Evolutionary conservation across 2,797 vertebrate genomes (phyloP), one percentile per base, ranked within the genome.

Genomic region (Denticeps clupeoides): DNA sequence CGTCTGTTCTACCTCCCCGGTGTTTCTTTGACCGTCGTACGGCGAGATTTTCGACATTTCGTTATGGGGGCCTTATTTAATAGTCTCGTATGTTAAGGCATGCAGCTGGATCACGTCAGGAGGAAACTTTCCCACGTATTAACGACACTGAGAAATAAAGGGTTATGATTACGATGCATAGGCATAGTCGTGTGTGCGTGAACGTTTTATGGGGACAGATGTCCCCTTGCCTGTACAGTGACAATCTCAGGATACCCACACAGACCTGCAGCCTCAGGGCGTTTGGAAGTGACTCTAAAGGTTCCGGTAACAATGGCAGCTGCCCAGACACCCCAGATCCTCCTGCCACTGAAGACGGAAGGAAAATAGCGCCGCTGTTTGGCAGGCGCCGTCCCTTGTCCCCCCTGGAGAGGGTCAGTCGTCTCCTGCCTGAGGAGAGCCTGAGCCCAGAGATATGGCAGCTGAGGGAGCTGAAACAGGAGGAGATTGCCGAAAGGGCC

Each of bases 401-500:
- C 10, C 85, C 87, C 0, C 61, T 89, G 50, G 84, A 88, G 58
- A 80, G 87, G 64, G 48, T 89, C 52, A 87, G 79, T 25, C 57
- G 60, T 24, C 58, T 88, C 45, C 51, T 90, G 13, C 80, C 83
- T 4, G 59, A 60, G 50, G 78, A 84, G 0, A 49, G 55, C 4
- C 49, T 87, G 58, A 81, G 69, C 23, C 58, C 71, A 0, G 86
- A 87, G 50, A 70, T 87, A 44, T 51, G 52, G 63, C 73, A 78
- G 51, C 59, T 88, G 31, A 73, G 75, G 50, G 64, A 62, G 19
- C 51, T 52, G 15, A 47, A 35, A 41, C 48, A 42, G 29, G 51
- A 52, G 4, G 57, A 55, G 13, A 59, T 58, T 9, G 1, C 19
- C 5, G 18, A 19, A 4, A 4, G 16, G 16, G 3, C 15, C 35